phyloP scores from a whole-genome alignment of 2,888 invertebrate genomes.

The Tipula unca region DNA sequence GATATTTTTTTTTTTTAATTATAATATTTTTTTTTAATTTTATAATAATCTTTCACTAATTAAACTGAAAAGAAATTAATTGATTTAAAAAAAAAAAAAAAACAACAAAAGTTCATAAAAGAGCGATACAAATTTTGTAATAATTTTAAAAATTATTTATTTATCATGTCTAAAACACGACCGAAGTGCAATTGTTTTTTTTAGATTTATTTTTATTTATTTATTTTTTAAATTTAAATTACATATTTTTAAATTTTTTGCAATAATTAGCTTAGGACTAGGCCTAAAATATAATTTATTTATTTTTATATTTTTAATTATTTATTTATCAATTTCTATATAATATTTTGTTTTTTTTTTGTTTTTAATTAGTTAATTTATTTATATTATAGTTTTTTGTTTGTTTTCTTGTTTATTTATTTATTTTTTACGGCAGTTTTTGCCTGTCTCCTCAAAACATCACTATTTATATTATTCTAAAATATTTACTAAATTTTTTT shows the following conservation, averaged over 20 bases:
- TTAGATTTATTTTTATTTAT: slow-evolving; percentile 21
- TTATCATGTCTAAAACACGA: slow-evolving; percentile 24
- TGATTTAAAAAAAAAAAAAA: neutral
- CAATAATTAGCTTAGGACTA: slow-evolving; percentile 23
- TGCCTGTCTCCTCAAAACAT: slow-evolving; percentile 18
- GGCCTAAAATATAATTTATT: slow-evolving; percentile 20
- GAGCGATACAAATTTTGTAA: neutral
- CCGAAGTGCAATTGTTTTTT: slow-evolving; percentile 21
- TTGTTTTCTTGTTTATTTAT: slow-evolving; percentile 17
- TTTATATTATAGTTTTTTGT: slow-evolving; percentile 19
- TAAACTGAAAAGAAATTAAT: neutral
- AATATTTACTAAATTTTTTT: slow-evolving; percentile 18
- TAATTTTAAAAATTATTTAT: neutral
- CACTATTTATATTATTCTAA: slow-evolving; percentile 21
- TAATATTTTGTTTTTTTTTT: slow-evolving; percentile 20
- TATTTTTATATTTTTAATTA: slow-evolving; percentile 19
- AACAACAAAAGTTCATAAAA: neutral
- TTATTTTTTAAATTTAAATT: slow-evolving; percentile 18
- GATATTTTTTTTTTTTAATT: neutral
- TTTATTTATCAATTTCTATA: slow-evolving; percentile 20
- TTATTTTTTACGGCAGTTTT: slow-evolving; percentile 16
- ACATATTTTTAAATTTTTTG: slow-evolving; percentile 20
- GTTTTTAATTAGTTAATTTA: slow-evolving; percentile 19
- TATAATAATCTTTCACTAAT: neutral
- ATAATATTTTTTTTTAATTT: neutral